Base-by-base conservation (phyloP, 1,140 invertebrate genomes). In the Aricia agestis region DNA sequence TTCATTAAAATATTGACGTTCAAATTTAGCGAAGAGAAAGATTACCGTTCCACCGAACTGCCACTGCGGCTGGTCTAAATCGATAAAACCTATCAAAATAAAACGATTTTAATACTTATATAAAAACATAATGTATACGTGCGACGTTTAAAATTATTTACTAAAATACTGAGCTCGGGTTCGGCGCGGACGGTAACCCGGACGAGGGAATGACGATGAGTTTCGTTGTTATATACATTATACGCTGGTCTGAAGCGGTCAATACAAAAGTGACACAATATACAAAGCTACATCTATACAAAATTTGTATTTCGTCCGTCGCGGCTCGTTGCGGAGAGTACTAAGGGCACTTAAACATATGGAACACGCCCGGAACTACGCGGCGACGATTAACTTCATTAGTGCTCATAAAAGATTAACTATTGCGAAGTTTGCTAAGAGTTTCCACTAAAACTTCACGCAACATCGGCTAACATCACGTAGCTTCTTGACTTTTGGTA, bases 221-320 rank as follows among this genome's bases (percentile, higher is more conserved):
- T 13, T 52, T 52, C 36, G 36, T 36, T 36, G 36, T 36, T 7
- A 36, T 36, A 36, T 36, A 36, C 36, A 36, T 36, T 36, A 36
- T 42, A 42, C 41, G 6, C 11, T 52, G 13, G 45, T 15, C 11
- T 52, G 45, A 52, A 52, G 45, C 45, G 45, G 45, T 18, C 59
- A 10, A 63, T 63, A 63, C 18, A 63, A 63, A 63, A 63, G 59
- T 19, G 59, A 63, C 59, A 63, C 45, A 52, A 52, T 63, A 63
- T 63, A 63, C 59, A 63, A 63, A 63, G 59, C 59, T 63, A 63
- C 59, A 25, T 63, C 59, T 63, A 63, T 63, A 63, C 59, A 63
- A 63, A 63, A 63, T 63, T 63, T 63, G 59, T 63, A 63, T 63
- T 18, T 25, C 59, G 59, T 63, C 59, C 59, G 17, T 63, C 5